Conservation (phyloP, 2,113 vertebrate genomes). For the Brachirus orientalis region DNA sequence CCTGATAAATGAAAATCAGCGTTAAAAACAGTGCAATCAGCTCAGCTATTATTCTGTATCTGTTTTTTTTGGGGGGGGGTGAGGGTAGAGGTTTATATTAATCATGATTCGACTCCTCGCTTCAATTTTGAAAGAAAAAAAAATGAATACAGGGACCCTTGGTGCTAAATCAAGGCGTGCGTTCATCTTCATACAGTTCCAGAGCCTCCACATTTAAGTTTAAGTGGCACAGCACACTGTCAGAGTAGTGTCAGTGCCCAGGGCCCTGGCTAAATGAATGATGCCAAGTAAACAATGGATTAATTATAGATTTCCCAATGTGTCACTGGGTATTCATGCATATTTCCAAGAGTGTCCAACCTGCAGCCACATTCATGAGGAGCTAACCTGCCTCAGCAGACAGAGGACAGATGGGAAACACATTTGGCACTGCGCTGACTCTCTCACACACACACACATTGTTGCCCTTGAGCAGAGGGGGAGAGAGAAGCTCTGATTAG, state of each 20-base stretch:
- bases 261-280: conserved; percentile 65
- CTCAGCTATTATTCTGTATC: neutral
- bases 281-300: conserved; percentile 73
- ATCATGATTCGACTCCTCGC: no score
- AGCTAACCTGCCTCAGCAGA: conserved; percentile 48
- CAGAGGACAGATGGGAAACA: conserved; percentile 52
- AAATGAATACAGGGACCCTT: no score
- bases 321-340: conserved; percentile 50
- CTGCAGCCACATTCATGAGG: conserved; percentile 47
- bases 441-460: conserved; percentile 30
- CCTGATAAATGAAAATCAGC: conserved; percentile 23
- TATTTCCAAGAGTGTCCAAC: conserved; percentile 44
- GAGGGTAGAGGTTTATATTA: neutral
- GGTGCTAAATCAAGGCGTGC: conserved; percentile 1
- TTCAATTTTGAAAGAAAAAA: no score
- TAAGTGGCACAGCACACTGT: conserved; percentile 38
- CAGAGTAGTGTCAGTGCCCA: conserved; percentile 27
- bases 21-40: conserved; percentile 1
- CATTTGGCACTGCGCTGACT: conserved; percentile 29
- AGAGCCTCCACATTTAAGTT: conserved; percentile 52
- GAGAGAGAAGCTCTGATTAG: conserved; percentile 51
- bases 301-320: conserved; percentile 67
- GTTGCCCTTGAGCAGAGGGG: conserved; percentile 58
- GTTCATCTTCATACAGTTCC: conserved; percentile 13
- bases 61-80: neutral